Conservation (phyloP, 2,888 invertebrate species). For the Pristionchus maxplancki region DNA sequence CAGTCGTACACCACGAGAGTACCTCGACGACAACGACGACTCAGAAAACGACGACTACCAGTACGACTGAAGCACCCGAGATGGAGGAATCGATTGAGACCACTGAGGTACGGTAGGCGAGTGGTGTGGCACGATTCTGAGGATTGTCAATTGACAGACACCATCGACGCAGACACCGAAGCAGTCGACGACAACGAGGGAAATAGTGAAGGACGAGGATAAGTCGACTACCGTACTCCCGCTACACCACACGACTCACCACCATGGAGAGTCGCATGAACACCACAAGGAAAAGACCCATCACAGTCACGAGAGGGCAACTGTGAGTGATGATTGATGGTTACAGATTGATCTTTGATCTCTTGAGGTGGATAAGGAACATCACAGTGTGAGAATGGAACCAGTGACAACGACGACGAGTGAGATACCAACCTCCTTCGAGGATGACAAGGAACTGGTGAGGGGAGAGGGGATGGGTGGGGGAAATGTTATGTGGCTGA, state of each 20-base stretch:
- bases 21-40: neutral
- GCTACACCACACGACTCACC: neutral
- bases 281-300: neutral
- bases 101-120: neutral
- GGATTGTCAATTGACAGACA: neutral
- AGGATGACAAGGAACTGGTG: conserved; percentile 16
- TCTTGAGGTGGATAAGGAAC: neutral
- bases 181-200: neutral
- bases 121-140: neutral
- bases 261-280: neutral
- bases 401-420: conserved; percentile 6
- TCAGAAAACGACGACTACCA: neutral
- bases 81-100: neutral
- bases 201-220: neutral
- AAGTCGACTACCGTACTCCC: conserved; percentile 28
- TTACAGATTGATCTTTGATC: conserved; percentile 14
- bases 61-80: neutral
- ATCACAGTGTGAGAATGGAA: conserved; percentile 20
- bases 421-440: neutral
- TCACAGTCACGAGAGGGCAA: conserved; percentile 24
- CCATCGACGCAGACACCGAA: conserved; percentile 1
- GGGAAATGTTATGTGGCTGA: too few species aligned
- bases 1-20: neutral
- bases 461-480: neutral
- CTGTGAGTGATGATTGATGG: neutral